Conservation (phyloP, 2,888 invertebrate species). For the Rhabditophanes sp. region DNA sequence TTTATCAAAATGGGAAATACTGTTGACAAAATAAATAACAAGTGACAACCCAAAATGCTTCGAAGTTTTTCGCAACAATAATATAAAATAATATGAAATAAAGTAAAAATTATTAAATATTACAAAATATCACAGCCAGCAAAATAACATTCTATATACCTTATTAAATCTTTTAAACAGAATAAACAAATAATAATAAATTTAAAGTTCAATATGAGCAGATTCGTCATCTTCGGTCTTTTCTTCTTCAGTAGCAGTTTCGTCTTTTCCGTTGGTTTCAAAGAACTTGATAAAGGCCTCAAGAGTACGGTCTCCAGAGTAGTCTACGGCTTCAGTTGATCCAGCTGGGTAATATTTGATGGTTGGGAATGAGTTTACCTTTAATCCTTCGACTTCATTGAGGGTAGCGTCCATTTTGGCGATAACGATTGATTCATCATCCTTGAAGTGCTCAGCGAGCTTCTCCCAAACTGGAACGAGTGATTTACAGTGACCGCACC, state of each 20-base stretch:
- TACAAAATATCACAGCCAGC: no score
- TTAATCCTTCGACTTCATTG: constrained; percentile 58
- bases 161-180: no score
- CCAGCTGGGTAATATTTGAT: constrained; percentile 82
- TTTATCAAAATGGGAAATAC: no score
- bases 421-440: constrained; percentile 62
- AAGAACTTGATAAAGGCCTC: constrained; percentile 82
- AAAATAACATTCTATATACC: no score
- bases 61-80: no score
- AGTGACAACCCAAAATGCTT: no score
- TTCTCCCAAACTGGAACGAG: constrained; percentile 87
- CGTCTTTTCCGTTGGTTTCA: constrained; percentile 69
- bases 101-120: no score
- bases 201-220: constrained; percentile 22
- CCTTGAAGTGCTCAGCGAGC: constrained; percentile 78
- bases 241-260: no score
- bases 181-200: constrained; percentile 9
- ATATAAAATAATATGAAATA: no score
- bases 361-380: constrained; percentile 58
- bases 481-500: constrained; percentile 85
- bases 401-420: constrained; percentile 97
- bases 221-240: constrained; percentile 25
- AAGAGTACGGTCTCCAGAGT: constrained; percentile 81
- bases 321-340: constrained; percentile 72
- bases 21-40: no score